A percentile compares a stretch with the other conserved stretches of the same genome.
These are phyloP conservation scores for Andrena fulva DNA, from an alignment of 2,888 invertebrate species.

Conservation along the genomic window DNA sequence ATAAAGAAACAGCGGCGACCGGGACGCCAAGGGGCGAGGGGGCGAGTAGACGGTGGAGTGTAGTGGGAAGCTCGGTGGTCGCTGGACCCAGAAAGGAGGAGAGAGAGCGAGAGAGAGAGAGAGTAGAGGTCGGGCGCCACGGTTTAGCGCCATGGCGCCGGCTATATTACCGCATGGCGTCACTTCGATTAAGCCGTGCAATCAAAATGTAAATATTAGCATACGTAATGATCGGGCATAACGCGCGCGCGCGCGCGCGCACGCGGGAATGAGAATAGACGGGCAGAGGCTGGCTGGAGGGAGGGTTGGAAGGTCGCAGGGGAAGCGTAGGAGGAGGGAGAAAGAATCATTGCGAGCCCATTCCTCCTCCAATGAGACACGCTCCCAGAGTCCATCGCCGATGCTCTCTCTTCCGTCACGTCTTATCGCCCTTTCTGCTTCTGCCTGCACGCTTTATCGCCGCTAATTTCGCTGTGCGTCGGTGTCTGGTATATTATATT, in stretches of 20 bases:
- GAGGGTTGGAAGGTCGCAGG: constrained; percentile 55
- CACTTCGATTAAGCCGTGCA: constrained; percentile 83
- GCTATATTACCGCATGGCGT: constrained; percentile 83
- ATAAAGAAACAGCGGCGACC: constrained; percentile 33
- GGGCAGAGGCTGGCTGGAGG: constrained; percentile 13
- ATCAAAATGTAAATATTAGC: constrained; percentile 84
- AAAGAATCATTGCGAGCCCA: constrained; percentile 29
- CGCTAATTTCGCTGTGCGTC: constrained; percentile 17
- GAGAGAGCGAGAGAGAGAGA: constrained; percentile 36
- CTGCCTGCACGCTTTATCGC: background rate
- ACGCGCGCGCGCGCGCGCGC: constrained; percentile 54
- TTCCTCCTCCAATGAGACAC: constrained; percentile 46
- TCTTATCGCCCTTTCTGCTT: constrained; percentile 20
- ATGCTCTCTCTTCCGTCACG: constrained; percentile 13
- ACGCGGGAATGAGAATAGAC: constrained; percentile 73
- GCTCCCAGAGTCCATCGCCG: constrained; percentile 1
- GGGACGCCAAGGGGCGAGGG: constrained; percentile 14
- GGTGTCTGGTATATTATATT: too few species aligned
- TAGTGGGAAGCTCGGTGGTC: constrained; percentile 30
- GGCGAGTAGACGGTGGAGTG: constrained; percentile 12
- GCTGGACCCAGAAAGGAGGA: constrained; percentile 12
- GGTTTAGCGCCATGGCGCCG: constrained; percentile 83
- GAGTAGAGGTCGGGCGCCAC: constrained; percentile 70
- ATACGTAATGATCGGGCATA: constrained; percentile 81
- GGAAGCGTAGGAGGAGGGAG: constrained; percentile 42